Base-by-base conservation (phyloP, 2,888 invertebrate species). In the Tenthredo notha region DNA sequence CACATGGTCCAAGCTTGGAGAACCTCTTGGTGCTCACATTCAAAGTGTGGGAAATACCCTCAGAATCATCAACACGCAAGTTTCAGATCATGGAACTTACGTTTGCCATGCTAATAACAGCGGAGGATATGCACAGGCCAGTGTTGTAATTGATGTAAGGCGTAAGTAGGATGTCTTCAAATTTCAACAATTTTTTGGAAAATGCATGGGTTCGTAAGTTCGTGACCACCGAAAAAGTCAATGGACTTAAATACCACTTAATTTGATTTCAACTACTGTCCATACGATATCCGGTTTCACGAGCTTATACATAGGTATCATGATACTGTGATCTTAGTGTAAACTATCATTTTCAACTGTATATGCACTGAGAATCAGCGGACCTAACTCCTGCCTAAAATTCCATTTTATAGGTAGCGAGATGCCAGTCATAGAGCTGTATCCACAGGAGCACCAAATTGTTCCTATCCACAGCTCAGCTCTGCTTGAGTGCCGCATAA, bases 61-160 rank as follows among this genome's bases (percentile, higher is more conserved):
- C 58, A 94, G 96, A 78, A 96, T 98, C 84, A 94, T 94, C 47
- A 96, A 96, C 87, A 96, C 96, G 0, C 95, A 95, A 90, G 95
- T 97, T 18, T 94, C 94, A 6, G 98, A 99, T 92, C 95, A 97
- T 84, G 99, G 98, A 18, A 95, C 97, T 77, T 99, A 98, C 91
- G 94, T 97, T 10, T 99, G 99, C 91, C 95, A 96, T 21, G 98
- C 96, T 0, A 94, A 94, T 29, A 96, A 96, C 84, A 91, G 94
- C 29, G 95, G 95, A 6, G 95, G 95, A 18, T 92, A 94, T 7
- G 95, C 95, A 54, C 96, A 96, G 90, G 95, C 95, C 29, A 97
- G 96, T 85, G 96, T 97, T 0, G 95, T 95, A 88, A 95, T 99
- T 78, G 97, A 98, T 92, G 97, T 99, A 87, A 98, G 98, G 94